Percentiles rank a stretch among this genome's conserved stretches.
These are phyloP conservation scores for Colletes latitarsis DNA, from an alignment of 1,140 invertebrate genomes.

Conservation along the genomic window DNA sequence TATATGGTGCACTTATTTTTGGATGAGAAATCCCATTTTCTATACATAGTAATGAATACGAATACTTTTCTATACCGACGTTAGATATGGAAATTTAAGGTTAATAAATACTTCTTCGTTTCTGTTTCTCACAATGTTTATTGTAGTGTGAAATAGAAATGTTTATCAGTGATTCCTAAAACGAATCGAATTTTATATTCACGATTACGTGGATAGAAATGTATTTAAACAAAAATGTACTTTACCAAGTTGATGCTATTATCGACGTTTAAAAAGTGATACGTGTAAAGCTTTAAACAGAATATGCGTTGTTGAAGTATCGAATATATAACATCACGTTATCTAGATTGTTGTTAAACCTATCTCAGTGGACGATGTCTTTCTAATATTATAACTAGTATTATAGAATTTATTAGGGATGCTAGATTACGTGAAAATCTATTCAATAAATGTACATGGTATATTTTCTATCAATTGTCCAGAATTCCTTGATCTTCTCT, in stretches of 20 bases:
- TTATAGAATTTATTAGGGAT: constrained; percentile 19
- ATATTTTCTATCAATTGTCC: constrained; percentile 10
- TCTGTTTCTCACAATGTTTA: not conserved
- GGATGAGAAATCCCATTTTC: no score
- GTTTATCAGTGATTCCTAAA: not conserved
- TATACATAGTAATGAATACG: no score
- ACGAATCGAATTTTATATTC: not conserved
- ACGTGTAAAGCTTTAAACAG: constrained; percentile 34
- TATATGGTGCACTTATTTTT: not conserved
- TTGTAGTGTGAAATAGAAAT: constrained; percentile 2
- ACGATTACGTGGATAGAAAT: not conserved
- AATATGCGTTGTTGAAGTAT: constrained; percentile 14
- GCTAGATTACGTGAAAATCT: constrained; percentile 9
- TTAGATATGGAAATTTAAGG: no score
- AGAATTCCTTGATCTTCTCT: not conserved
- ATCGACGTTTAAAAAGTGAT: constrained; percentile 6
- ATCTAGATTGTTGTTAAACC: not conserved
- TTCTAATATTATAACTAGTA: constrained; percentile 21
- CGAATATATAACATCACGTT: not conserved
- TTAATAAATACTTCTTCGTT: no score
- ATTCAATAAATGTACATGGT: constrained; percentile 28
- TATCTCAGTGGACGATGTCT: not conserved
- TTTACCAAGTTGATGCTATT: constrained; percentile 20
- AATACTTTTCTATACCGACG: not conserved
- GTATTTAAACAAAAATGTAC: constrained; percentile 3